A percentile compares a stretch with the other conserved stretches of the same genome.
These are phyloP conservation scores for Akabosia matsudoensis DNA, from an alignment of 1,140 invertebrate genomes.

Conservation along the genomic window DNA sequence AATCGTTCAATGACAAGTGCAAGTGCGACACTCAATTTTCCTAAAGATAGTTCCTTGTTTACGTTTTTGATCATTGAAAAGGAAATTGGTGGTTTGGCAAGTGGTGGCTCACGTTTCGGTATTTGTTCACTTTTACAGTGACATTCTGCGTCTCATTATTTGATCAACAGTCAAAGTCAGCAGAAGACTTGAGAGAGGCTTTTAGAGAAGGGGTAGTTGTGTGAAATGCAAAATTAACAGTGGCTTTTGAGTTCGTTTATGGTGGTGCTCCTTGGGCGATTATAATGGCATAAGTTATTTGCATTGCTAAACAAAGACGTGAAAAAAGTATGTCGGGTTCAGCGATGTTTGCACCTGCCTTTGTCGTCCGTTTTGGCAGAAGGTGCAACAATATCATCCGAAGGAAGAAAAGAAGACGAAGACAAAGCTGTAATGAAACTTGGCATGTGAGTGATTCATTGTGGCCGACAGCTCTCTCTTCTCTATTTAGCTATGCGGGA, in stretches of 20 bases:
- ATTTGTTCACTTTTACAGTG: background rate
- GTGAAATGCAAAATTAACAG: background rate
- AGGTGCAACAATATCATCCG: background rate
- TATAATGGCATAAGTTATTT: slow-evolving; percentile 2
- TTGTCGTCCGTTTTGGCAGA: background rate
- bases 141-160: background rate
- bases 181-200: background rate
- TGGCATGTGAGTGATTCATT: background rate
- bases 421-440: background rate
- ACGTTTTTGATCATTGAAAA: background rate
- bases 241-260: background rate
- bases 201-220: background rate
- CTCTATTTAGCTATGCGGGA: background rate
- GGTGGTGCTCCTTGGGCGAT: background rate
- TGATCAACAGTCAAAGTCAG: background rate
- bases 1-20: background rate
- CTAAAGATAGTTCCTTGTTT: background rate
- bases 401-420: background rate
- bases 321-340: slow-evolving; percentile 11
- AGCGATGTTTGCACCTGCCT: background rate
- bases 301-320: background rate
- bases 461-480: background rate
- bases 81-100: too few species aligned
- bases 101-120: too few species aligned
- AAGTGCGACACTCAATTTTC: background rate